A percentile compares a stretch with the other conserved stretches of the same genome.
Evolutionary conservation across 1,140 invertebrate genomes (phyloP).

Genomic region (Pectinophora gossypiella): DNA sequence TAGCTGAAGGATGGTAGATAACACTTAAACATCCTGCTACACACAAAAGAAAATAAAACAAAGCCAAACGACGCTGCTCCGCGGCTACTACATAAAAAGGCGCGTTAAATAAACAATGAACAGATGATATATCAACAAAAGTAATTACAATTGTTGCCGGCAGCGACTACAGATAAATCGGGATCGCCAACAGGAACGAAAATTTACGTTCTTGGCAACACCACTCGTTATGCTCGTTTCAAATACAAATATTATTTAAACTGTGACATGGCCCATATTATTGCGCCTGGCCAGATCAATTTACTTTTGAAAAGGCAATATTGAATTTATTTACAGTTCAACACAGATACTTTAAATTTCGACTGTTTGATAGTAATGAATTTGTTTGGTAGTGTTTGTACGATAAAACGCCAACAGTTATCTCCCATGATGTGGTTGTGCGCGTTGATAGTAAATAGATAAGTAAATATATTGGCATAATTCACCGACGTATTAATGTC

Average conservation of each 20-base stretch:
- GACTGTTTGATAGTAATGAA: no score
- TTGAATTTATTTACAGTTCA: no score
- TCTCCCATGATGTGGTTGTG: no score
- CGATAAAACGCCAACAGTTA: no score
- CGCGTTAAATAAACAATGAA: constrained; percentile 64
- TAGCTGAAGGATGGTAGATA: background rate
- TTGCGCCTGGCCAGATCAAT: constrained; percentile 14
- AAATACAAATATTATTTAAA: constrained; percentile 41
- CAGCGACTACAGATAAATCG: constrained; percentile 40
- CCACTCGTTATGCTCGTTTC: constrained; percentile 41
- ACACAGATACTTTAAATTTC: no score
- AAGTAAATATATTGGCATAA: no score
- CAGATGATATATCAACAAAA: constrained; percentile 62
- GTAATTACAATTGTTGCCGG: constrained; percentile 50
- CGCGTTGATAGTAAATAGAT: no score
- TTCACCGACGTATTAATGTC: background rate
- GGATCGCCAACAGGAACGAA: no score
- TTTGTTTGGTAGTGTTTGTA: no score
- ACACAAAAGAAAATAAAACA: constrained; percentile 28
- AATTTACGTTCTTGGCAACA: constrained; percentile 39
- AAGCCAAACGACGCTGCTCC: constrained; percentile 10
- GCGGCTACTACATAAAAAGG: constrained; percentile 59
- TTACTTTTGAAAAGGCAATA: constrained; percentile 23
- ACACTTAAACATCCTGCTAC: constrained; percentile 19
- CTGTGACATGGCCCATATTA: constrained; percentile 27